phyloP scores from a whole-genome alignment of 2,113 vertebrate species.

The Eubucco bourcierii region DNA sequence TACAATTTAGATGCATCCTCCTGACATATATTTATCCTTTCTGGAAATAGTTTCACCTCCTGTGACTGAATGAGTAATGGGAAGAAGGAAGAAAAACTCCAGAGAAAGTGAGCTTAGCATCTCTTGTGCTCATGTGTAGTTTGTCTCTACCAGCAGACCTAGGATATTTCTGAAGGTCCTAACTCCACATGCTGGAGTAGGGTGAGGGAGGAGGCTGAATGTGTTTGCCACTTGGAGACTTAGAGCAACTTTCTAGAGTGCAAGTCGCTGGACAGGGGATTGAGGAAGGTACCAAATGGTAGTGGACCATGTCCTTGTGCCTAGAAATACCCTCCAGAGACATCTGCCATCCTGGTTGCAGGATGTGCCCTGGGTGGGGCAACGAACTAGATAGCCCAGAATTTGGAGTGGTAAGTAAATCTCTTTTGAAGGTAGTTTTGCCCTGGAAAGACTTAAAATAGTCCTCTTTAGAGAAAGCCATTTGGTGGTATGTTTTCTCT shows the following conservation, averaged over 20 bases:
- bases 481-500: not conserved
- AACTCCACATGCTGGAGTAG: fast-evolving
- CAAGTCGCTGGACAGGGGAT: not conserved
- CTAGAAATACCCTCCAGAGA: not conserved
- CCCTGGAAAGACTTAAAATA: not conserved
- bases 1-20: not conserved
- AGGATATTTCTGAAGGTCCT: not conserved
- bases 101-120: not conserved
- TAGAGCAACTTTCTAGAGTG: not conserved
- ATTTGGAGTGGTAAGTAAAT: not conserved
- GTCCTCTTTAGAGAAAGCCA: not conserved
- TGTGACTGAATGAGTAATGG: not conserved
- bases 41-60: not conserved
- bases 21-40: not conserved
- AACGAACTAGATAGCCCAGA: not conserved
- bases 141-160: not conserved
- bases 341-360: not conserved
- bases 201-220: not conserved
- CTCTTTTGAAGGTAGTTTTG: not conserved
- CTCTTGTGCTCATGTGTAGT: not conserved
- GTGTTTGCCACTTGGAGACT: fast-evolving
- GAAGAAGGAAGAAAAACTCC: not conserved
- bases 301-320: not conserved
- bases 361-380: not conserved
- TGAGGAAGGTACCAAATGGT: not conserved